Evolutionary conservation across 1,140 invertebrate species (phyloP).

Genomic region (Portunus trituberculatus): DNA sequence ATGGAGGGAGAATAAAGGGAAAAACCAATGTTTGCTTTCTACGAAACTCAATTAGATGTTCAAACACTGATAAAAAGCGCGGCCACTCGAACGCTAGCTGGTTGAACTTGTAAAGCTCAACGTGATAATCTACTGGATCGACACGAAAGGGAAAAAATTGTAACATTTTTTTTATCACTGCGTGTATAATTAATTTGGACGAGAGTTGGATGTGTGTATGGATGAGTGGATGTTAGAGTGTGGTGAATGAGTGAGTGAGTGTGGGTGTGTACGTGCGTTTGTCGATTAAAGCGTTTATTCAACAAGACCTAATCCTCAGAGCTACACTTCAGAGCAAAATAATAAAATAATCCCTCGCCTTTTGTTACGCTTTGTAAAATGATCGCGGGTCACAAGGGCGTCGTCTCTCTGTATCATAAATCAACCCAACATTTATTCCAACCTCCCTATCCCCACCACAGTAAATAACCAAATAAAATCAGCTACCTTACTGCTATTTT

Average conservation of each 20-base stretch:
- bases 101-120: constrained; percentile 9
- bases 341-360: too few species aligned
- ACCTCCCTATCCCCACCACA: too few species aligned
- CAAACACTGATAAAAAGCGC: neutral
- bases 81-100: neutral
- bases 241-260: neutral
- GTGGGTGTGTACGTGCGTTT: neutral
- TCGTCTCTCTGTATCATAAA: too few species aligned
- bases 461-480: too few species aligned
- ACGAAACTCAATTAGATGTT: neutral
- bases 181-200: neutral
- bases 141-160: neutral
- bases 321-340: too few species aligned
- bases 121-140: neutral
- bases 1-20: neutral
- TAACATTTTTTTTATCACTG: neutral
- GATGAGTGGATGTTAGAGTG: neutral
- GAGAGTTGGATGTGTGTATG: neutral
- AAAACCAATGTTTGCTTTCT: neutral
- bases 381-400: too few species aligned
- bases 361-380: too few species aligned
- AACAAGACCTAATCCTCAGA: too few species aligned
- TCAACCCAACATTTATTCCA: too few species aligned
- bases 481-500: too few species aligned
- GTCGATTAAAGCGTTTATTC: too few species aligned